Base-by-base conservation (phyloP, 1,140 invertebrate genomes). In the Acromyrmex charruanus region DNA sequence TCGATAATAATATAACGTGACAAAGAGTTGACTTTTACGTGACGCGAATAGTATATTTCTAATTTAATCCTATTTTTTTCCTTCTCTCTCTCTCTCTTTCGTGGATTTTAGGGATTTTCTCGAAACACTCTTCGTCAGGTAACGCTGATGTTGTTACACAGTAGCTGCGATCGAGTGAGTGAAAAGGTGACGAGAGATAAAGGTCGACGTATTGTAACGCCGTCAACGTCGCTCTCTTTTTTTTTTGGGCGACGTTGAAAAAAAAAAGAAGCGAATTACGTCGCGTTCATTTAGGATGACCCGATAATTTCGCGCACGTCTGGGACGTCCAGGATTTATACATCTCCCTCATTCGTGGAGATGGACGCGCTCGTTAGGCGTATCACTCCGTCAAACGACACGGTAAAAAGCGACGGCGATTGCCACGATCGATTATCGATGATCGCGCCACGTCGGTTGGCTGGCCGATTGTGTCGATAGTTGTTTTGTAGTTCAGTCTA, bases 131-230 rank as follows among this genome's bases (percentile, higher is more conserved):
- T 74, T 82, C 80, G 80, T 74, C 80, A 16, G 68, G 68, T 59
- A 82, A 82, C 55, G 55, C 35, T 82, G 80, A 82, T 82, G 66
- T 82, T 82, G 69, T 74, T 82, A 74, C 39, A 59, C 55, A n/a
- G 68, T 74, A 74, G 80, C 68, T 74, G 55, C 80, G 55, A 82
- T 82, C 80, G 80, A 59, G 53, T n/a, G 79, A 82, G 79, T 74
- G 68, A 82, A 82, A 75, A 84, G 69, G 80, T 74, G 80, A 84
- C 55, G 80, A 75, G 80, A 84, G 55, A 84, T 74, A 84, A 61
- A 84, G 55, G 80, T 75, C 69, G 80, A 84, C 80, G 69, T 21
- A 63, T 61, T 74, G 80, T 55, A 84, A 63, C 80, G 55, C 69
- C 80, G 55, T 84, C 69, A 84, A 63, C 80, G 68, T 74, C 80